Conservation (phyloP, 2,113 vertebrate species). For the Madoqua kirkii region DNA sequence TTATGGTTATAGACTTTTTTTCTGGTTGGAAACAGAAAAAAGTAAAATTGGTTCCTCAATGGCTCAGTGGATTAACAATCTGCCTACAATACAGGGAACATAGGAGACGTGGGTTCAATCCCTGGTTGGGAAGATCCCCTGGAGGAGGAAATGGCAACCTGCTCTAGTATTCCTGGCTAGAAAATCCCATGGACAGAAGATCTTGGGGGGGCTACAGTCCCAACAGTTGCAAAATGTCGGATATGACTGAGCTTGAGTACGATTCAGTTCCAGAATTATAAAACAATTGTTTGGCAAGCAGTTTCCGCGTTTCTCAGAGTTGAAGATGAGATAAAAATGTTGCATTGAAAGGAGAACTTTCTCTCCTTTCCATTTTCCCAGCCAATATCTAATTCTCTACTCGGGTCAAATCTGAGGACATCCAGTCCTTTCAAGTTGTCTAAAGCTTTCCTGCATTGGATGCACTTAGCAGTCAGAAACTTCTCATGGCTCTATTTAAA, state of each 20-base stretch:
- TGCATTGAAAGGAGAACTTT: background rate
- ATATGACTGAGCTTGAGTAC: background rate
- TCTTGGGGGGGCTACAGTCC: background rate
- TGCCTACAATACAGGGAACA: background rate
- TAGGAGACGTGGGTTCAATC: background rate
- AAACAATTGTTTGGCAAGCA: background rate
- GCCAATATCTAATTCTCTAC: background rate
- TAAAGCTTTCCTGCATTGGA: background rate
- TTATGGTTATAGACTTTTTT: background rate
- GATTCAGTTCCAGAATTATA: background rate
- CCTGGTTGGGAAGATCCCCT: background rate
- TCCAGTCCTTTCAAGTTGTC: background rate
- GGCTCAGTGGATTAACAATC: background rate
- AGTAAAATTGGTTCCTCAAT: background rate
- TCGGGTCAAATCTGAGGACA: background rate
- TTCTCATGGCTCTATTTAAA: background rate
- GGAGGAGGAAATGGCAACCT: background rate
- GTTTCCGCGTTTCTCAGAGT: background rate
- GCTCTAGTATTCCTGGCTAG: background rate
- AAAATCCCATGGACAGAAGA: background rate
- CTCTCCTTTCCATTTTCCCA: background rate
- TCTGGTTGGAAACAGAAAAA: background rate
- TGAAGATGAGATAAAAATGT: background rate
- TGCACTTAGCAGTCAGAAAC: background rate
- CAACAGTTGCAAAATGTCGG: background rate